Conservation (phyloP, 2,113 vertebrate genomes). For the Xerus inauris region DNA sequence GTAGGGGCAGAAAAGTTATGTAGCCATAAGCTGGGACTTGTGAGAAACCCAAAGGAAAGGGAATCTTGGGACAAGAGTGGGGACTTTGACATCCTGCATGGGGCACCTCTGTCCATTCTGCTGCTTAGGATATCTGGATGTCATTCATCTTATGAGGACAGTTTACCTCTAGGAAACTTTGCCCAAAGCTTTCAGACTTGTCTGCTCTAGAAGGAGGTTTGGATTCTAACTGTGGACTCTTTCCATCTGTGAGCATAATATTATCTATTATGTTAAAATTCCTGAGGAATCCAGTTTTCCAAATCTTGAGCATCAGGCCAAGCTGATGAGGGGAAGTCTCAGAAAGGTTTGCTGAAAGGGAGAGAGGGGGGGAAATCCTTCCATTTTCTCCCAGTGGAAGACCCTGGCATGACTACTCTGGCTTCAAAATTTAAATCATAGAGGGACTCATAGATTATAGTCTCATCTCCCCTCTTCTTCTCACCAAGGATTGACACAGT, state of each 20-base stretch:
- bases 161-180: background rate
- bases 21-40: background rate
- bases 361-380: too few relatives aligned
- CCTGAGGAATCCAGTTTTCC: background rate
- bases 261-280: background rate
- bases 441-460: rapidly evolving
- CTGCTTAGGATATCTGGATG: background rate
- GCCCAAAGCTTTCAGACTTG: background rate
- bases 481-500: background rate
- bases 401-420: background rate
- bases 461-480: background rate
- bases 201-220: background rate
- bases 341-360: background rate
- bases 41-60: background rate
- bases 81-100: background rate
- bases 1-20: background rate
- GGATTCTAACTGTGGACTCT: background rate
- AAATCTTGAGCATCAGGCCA: background rate
- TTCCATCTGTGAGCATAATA: background rate
- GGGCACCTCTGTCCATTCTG: background rate
- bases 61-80: background rate
- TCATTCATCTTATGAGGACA: background rate
- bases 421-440: background rate
- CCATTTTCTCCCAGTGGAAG: background rate
- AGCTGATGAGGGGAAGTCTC: background rate